Percentiles rank a stretch among this genome's conserved stretches.
Evolutionary conservation across 2,797 vertebrate genomes (phyloP).

Genomic region (Chelmon rostratus): DNA sequence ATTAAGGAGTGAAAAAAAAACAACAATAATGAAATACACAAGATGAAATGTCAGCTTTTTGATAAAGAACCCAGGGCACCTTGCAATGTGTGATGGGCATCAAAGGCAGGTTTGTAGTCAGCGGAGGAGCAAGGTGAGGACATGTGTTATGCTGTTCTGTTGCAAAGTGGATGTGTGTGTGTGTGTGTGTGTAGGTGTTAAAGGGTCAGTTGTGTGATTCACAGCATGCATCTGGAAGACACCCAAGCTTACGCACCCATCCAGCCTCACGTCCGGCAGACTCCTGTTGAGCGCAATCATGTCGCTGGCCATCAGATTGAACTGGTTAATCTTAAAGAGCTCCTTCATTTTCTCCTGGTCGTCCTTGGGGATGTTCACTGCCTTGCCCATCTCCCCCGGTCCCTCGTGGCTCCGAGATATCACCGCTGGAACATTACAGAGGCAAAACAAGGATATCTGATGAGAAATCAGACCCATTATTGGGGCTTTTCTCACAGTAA

Average conservation of each 20-base stretch:
- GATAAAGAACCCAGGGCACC: background rate
- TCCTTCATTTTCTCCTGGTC: constrained; percentile 99
- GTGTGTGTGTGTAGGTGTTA: background rate
- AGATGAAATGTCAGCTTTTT: constrained; percentile 27
- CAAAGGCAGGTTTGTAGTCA: constrained; percentile 1
- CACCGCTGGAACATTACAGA: constrained; percentile 87
- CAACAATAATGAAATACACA: constrained; percentile 1
- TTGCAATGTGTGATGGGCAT: background rate
- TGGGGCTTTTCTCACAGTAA: background rate
- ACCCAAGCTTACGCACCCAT: constrained; percentile 89
- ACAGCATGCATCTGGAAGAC: constrained; percentile 22
- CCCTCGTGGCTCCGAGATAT: constrained; percentile 96
- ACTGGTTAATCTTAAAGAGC: constrained; percentile 99
- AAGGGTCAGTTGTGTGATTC: constrained; percentile 32
- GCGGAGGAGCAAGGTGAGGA: background rate
- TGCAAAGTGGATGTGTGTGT: background rate
- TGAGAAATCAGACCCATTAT: background rate
- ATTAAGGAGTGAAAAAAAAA: constrained; percentile 12
- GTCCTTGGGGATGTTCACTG: constrained; percentile 93
- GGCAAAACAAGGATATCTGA: constrained; percentile 13
- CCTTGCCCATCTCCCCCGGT: constrained; percentile 97
- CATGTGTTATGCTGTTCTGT: background rate
- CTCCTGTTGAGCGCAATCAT: constrained; percentile 97
- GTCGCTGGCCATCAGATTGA: constrained; percentile 99
- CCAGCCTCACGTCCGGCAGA: constrained; percentile 94